Evolutionary conservation across 2,888 invertebrate genomes (phyloP), one percentile per base, ranked within the genome.

Genomic region (Rhabditoides inermis): DNA sequence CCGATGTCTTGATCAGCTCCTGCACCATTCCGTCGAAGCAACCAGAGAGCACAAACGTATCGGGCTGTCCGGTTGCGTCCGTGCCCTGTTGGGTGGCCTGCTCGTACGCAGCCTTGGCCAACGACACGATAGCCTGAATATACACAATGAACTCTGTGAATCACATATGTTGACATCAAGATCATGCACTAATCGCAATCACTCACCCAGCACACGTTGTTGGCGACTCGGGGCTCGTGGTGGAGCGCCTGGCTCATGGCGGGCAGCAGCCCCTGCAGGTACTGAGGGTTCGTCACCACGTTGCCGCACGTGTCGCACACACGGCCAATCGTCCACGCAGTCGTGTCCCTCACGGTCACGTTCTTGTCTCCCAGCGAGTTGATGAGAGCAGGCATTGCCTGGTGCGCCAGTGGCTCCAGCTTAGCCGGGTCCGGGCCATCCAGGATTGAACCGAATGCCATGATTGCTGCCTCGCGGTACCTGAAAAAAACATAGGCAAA

Each of bases 301-400:
- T 67, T 70, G 20, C 70, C 70, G 50, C 70, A 73, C 2, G 64
- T 86, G 78, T 99, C 98, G 79, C 94, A 98, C 60, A 99, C 90
- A 58, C 95, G 84, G 7, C 95, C 94, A 68, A 98, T 88, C 0
- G 92, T 90, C 98, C 98, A 98, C 0, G 95, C 95, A 0, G 90
- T 88, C 0, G 95, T 95, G 77, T 98, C 95, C 60, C 92, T 83
- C 15, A 49, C 49, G 53, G 87, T 88, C 1, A 95, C 91, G 77
- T 88, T 89, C 2, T 82, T 81, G 77, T 99, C 98, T 73, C 89
- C 88, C 87, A 98, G 89, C 28, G 92, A 82, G 68, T 88, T 86
- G 62, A 99, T 92, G 41, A 99, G 82, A 28, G 89, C 91, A 2
- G 89, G 88, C 86, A 99, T 88, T 0, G 95, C 95, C 77, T 92